Conservation (phyloP, 2,888 invertebrate genomes). For the Syrista parreyssii region DNA sequence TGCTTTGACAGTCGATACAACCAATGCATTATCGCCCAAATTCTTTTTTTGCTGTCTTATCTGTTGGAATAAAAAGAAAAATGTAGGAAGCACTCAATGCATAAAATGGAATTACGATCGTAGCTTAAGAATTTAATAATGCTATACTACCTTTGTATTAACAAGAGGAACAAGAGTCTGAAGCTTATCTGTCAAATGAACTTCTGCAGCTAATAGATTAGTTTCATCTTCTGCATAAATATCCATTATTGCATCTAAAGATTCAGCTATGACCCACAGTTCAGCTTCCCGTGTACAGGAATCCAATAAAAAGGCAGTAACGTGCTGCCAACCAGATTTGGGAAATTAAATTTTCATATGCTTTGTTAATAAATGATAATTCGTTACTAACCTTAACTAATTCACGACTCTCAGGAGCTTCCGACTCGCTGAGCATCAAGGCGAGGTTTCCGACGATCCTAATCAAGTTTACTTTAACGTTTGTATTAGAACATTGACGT, state of each 20-base stretch:
- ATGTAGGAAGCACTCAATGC: constrained; percentile 2
- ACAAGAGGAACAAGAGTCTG: constrained; percentile 71
- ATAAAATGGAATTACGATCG: not conserved
- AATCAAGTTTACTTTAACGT: constrained; percentile 49
- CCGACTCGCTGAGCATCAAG: constrained; percentile 37
- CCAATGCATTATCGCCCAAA: constrained; percentile 75
- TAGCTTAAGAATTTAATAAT: not conserved
- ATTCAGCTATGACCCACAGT: constrained; percentile 80
- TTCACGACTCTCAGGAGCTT: constrained; percentile 28
- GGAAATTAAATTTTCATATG: not conserved
- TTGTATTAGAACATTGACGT: constrained; percentile 43
- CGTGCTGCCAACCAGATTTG: constrained; percentile 43
- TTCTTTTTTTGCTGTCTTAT: constrained; percentile 74
- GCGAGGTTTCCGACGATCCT: constrained; percentile 51
- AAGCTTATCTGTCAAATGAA: constrained; percentile 74
- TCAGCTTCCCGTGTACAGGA: constrained; percentile 72
- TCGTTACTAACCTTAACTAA: constrained; percentile 43
- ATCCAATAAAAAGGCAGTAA: constrained; percentile 74
- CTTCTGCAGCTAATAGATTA: constrained; percentile 73
- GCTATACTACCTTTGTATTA: constrained; percentile 72
- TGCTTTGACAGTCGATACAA: constrained; percentile 77
- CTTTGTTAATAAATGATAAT: constrained; percentile 6
- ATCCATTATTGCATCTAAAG: constrained; percentile 80
- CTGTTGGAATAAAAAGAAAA: constrained; percentile 64
- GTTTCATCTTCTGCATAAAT: constrained; percentile 83